phyloP scores from a whole-genome alignment of 2,113 vertebrate species.

The Furnarius figulus region DNA sequence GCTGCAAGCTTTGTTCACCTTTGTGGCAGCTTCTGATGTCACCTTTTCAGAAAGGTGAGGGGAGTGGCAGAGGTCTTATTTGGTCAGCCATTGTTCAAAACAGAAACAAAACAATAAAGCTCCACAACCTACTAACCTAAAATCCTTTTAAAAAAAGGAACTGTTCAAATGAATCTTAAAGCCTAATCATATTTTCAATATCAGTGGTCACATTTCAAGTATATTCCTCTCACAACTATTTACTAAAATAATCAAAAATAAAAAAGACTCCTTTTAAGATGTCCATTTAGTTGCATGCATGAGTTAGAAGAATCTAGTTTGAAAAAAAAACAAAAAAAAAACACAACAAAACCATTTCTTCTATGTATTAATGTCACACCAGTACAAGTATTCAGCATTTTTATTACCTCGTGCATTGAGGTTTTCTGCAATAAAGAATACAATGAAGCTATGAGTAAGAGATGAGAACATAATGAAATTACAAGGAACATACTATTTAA shows the following conservation, averaged over 20 bases:
- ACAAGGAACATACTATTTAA: background rate
- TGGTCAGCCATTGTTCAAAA: background rate
- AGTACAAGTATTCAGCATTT: background rate
- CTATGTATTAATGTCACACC: background rate
- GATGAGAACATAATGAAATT: background rate
- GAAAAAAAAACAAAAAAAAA: background rate
- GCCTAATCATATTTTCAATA: background rate
- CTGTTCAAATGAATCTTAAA: background rate
- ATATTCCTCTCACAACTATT: background rate
- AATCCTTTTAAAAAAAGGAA: background rate
- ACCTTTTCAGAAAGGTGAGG: background rate
- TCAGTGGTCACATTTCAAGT: background rate
- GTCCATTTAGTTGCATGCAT: background rate
- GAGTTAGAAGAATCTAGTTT: background rate
- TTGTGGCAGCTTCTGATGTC: background rate
- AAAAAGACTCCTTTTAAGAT: background rate
- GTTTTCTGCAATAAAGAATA: background rate
- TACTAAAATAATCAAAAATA: background rate
- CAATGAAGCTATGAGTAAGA: background rate
- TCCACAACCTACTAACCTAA: background rate
- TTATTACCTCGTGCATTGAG: background rate
- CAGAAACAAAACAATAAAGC: fast-evolving
- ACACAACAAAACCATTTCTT: background rate
- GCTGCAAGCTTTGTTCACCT: background rate
- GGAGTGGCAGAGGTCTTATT: background rate